These are phyloP conservation scores for Hippopotamyrus pictus DNA, from an alignment of 2,797 vertebrate genomes.

Conservation along the genomic window DNA sequence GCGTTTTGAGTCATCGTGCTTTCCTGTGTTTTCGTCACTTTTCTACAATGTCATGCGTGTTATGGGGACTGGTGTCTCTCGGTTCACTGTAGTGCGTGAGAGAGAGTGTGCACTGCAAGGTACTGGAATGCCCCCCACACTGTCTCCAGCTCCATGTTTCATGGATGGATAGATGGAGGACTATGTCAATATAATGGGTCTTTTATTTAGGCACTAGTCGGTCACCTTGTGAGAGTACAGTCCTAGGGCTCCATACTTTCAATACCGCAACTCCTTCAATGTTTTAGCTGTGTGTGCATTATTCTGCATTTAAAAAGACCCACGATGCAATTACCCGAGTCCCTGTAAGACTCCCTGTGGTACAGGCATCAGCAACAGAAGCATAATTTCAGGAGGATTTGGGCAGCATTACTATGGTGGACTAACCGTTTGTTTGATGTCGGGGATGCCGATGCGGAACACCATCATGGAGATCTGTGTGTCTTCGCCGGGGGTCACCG, in stretches of 20 bases:
- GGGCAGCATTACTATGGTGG: conserved; percentile 12
- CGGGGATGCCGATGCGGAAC: conserved; percentile 86
- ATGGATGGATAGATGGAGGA: background rate
- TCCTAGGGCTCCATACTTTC: background rate
- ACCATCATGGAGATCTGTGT: conserved; percentile 79
- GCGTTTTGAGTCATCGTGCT: background rate
- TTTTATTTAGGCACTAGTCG: background rate
- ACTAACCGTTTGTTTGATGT: conserved; percentile 90
- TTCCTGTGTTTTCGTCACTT: background rate
- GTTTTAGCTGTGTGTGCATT: conserved; percentile 14
- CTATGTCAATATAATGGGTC: background rate
- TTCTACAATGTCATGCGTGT: background rate
- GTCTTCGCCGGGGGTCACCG: conserved; percentile 71
- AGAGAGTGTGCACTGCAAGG: background rate
- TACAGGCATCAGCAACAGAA: conserved; percentile 13
- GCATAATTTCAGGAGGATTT: conserved; percentile 11
- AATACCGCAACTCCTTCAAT: background rate
- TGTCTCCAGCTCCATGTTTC: background rate
- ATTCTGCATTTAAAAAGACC: conserved; percentile 11
- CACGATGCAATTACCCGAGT: conserved; percentile 1
- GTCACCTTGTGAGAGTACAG: background rate
- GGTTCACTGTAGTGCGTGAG: background rate
- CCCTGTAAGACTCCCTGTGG: background rate
- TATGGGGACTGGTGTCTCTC: background rate
- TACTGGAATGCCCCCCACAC: background rate